Conservation (phyloP, 2,888 invertebrate species). For the Apotomis betuletana region DNA sequence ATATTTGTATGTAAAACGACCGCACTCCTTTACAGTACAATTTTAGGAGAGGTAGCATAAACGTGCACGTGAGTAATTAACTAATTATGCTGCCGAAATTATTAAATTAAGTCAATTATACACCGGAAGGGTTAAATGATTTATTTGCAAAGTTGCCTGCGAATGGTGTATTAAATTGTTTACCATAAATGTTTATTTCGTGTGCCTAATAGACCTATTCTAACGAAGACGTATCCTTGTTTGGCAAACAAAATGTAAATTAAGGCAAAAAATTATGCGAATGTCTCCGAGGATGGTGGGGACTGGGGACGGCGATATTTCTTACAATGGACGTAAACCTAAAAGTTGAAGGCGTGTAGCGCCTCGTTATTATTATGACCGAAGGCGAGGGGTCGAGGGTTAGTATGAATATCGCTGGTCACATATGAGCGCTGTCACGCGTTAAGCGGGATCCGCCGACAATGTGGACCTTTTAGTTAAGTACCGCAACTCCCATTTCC, state of each 20-base stretch:
- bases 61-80: slow-evolving; percentile 44
- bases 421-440: slow-evolving; percentile 57
- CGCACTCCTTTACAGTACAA: not conserved
- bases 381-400: slow-evolving; percentile 53
- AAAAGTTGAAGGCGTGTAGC: slow-evolving; percentile 62
- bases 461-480: slow-evolving; percentile 56
- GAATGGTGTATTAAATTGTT: slow-evolving; percentile 41
- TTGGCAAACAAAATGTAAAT: slow-evolving; percentile 44
- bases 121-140: slow-evolving; percentile 46
- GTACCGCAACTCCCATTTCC: slow-evolving; percentile 52
- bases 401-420: slow-evolving; percentile 61
- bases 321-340: slow-evolving; percentile 55
- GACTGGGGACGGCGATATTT: slow-evolving; percentile 42
- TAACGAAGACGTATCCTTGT: slow-evolving; percentile 41
- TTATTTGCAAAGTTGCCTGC: slow-evolving; percentile 46
- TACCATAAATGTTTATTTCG: slow-evolving; percentile 41
- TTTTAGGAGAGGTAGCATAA: slow-evolving; percentile 25
- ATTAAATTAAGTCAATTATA: slow-evolving; percentile 47
- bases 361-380: slow-evolving; percentile 57
- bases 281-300: slow-evolving; percentile 40
- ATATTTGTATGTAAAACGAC: slow-evolving; percentile 7
- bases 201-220: slow-evolving; percentile 41
- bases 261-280: slow-evolving; percentile 43
- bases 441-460: slow-evolving; percentile 50
- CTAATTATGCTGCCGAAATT: slow-evolving; percentile 45